These are phyloP conservation scores for Achatina immaculata DNA, from an alignment of 1,140 invertebrate genomes.

Conservation along the genomic window DNA sequence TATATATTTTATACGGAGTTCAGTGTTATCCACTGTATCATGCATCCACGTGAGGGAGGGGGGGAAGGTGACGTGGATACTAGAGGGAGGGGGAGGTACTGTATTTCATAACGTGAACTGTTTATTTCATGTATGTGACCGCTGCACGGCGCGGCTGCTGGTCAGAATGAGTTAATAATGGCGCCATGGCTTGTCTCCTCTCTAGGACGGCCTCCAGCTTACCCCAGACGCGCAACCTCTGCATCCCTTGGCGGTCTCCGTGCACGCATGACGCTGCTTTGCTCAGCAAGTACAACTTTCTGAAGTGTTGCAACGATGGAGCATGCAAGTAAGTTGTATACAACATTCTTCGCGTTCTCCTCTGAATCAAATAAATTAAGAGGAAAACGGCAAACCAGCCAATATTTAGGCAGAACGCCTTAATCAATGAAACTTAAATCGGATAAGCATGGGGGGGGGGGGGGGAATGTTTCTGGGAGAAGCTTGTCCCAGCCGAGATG, in stretches of 20 bases:
- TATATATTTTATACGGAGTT: too few relatives aligned
- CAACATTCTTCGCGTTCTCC: neutral
- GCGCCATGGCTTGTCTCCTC: too few relatives aligned
- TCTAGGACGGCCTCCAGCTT: neutral
- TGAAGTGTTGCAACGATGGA: slow-evolving; percentile 39
- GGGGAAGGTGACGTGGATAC: neutral
- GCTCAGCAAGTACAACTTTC: slow-evolving; percentile 38
- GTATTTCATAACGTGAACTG: neutral
- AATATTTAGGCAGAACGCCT: neutral
- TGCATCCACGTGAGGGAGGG: too few relatives aligned
- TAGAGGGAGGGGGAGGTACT: neutral
- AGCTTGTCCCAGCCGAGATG: neutral
- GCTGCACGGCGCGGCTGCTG: too few relatives aligned
- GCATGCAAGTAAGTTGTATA: slow-evolving; percentile 26
- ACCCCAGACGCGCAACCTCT: slow-evolving; percentile 22
- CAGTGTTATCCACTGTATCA: too few relatives aligned
- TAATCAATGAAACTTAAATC: neutral
- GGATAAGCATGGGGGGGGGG: neutral
- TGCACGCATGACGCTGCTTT: slow-evolving; percentile 38
- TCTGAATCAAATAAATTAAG: too few relatives aligned
- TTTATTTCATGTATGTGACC: neutral
- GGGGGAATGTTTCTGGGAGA: neutral
- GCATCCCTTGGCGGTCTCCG: slow-evolving; percentile 44
- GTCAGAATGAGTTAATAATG: too few relatives aligned
- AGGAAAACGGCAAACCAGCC: too few relatives aligned